Evolutionary conservation across 2,797 vertebrate genomes (phyloP).

Genomic region (Phylloscopus collybita): DNA sequence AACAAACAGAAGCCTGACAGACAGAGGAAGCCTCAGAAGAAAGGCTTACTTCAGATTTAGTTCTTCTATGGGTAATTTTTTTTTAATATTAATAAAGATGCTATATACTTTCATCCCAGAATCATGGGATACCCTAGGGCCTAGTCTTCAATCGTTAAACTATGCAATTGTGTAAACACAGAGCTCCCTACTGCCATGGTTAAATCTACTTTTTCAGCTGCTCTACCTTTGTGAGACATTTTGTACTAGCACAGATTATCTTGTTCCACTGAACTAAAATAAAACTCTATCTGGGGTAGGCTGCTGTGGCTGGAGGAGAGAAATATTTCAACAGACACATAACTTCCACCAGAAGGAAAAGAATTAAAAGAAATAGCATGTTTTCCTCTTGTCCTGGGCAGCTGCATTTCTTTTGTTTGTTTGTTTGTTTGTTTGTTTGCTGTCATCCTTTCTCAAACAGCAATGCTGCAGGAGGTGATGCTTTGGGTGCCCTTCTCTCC

Average conservation of each 20-base stretch:
- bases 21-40: not conserved
- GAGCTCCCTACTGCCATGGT: not conserved
- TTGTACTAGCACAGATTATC: not conserved
- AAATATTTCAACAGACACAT: not conserved
- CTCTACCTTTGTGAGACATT: not conserved
- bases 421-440: too few species aligned
- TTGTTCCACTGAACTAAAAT: not conserved
- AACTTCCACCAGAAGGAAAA: not conserved
- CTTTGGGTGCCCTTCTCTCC: not conserved
- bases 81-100: slow-evolving; percentile 2
- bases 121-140: not conserved
- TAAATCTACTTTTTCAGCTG: not conserved
- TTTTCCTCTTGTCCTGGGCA: accelerated
- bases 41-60: slow-evolving; percentile 33
- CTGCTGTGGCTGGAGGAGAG: not conserved
- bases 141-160: not conserved
- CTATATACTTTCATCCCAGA: slow-evolving; percentile 23
- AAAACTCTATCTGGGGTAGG: not conserved
- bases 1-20: slow-evolving; percentile 33
- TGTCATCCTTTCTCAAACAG: not conserved
- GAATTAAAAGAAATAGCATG: not conserved
- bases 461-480: not conserved
- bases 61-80: not conserved
- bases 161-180: not conserved
- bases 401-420: not conserved